phyloP scores from a whole-genome alignment of 2,888 invertebrate genomes.

The Alsophila aescularia region DNA sequence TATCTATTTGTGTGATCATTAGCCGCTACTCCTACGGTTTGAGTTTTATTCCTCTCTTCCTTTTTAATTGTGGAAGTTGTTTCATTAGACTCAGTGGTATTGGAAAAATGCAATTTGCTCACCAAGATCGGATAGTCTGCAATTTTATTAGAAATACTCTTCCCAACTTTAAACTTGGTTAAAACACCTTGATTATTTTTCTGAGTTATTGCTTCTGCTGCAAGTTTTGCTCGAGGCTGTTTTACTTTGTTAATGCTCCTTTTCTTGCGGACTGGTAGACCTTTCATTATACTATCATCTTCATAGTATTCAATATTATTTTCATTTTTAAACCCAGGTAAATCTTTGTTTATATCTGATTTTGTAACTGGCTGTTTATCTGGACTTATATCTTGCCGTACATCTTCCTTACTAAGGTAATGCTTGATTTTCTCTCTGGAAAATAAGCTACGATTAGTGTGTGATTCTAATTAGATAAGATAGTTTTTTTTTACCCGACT shows the following conservation, averaged over 20 bases:
- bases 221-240: not conserved
- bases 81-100: conserved; percentile 10
- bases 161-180: conserved; percentile 14
- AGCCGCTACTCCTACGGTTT: conserved; percentile 11
- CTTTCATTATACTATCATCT: conserved; percentile 60
- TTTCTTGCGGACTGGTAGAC: conserved; percentile 60
- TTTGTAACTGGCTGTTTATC: conserved; percentile 5
- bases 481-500: too few relatives aligned
- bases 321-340: not conserved
- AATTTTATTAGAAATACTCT: conserved; percentile 22
- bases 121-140: conserved; percentile 14
- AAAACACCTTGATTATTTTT: conserved; percentile 11
- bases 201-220: conserved; percentile 7
- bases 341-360: too few relatives aligned
- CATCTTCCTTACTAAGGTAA: not conserved
- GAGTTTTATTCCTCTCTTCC: conserved; percentile 3
- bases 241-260: conserved; percentile 38
- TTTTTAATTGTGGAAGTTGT: conserved; percentile 14
- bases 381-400: not conserved
- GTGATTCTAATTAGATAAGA: too few relatives aligned
- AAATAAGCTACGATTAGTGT: too few relatives aligned
- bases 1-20: conserved; percentile 6
- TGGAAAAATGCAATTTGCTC: conserved; percentile 28
- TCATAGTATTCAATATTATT: conserved; percentile 60
- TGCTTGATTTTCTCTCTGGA: conserved; percentile 5